Evolutionary conservation across 2,113 vertebrate genomes (phyloP), one percentile per base, ranked within the genome.

Genomic region (Seriola rivoliana): DNA sequence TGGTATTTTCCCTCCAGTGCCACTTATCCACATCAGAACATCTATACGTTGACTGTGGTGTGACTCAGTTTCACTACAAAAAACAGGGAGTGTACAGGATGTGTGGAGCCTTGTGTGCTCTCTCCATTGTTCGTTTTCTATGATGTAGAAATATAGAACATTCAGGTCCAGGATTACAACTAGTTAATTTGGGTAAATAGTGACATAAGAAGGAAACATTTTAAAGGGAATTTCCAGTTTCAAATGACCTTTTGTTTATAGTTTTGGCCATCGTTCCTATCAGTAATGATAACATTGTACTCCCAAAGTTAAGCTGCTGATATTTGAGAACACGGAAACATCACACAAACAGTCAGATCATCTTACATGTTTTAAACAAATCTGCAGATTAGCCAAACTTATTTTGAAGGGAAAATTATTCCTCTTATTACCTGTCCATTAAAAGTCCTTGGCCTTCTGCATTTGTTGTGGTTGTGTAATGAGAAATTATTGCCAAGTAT

Each of bases 51-150:
- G 16, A 11, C 72, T 23, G 16, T 5, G n/a, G 3, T 23, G 63
- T 87, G 81, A 87, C 54, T 90, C 72, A 58, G 77, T 82, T 76
- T 71, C 60, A 54, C 23, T 38, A 36, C 23, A 62, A 36, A 58
- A 57, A 55, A 19, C 23, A 48, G 21, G 23, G 34, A 8, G 62
- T 81, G 55, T 59, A 55, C 80, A 81, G 69, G 59, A 84, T 81
- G 46, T 66, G 40, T 46, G 6, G n/a, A 58, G 29, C 59, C 64
- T 1, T 1, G 1, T 38, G 21, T 66, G 17, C 17, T 29, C 16
- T n/a, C 32, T 67, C 36, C n/a, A 5, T 10, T 69, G 57, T 62
- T 71, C 34, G 6, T 21, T n/a, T 38, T 69, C 5, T 44, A 1
- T 25, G 4, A 40, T 8, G 25, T 8, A n/a, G 7, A 23, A 8